Evolutionary conservation across 2,888 invertebrate species (phyloP).

Genomic region (Siphonodentalium dalli): DNA sequence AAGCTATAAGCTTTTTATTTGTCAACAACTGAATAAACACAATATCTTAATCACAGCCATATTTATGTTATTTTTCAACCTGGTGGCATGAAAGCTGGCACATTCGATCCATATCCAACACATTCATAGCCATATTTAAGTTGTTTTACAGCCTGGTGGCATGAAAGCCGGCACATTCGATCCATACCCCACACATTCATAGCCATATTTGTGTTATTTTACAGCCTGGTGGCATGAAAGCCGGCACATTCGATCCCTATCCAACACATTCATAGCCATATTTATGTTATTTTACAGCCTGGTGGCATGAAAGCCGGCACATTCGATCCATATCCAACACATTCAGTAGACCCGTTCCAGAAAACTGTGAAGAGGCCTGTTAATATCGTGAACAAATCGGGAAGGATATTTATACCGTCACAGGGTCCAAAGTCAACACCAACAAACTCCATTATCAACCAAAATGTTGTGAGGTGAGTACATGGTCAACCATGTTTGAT

Average conservation of each 20-base stretch:
- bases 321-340: slow-evolving; percentile 63
- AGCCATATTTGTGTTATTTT: slow-evolving; percentile 4
- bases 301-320: slow-evolving; percentile 64
- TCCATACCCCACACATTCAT: too few relatives aligned
- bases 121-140: too few relatives aligned
- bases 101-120: too few relatives aligned
- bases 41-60: too few relatives aligned
- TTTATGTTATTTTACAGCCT: slow-evolving; percentile 40
- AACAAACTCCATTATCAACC: slow-evolving; percentile 58
- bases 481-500: too few relatives aligned
- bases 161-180: too few relatives aligned
- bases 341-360: slow-evolving; percentile 59
- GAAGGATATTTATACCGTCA: slow-evolving; percentile 62
- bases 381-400: slow-evolving; percentile 63
- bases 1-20: too few relatives aligned
- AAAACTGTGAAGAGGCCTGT: slow-evolving; percentile 44
- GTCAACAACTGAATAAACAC: too few relatives aligned
- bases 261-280: slow-evolving; percentile 60
- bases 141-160: too few relatives aligned
- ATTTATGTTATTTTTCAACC: too few relatives aligned
- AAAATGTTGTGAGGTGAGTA: slow-evolving; percentile 60
- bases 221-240: slow-evolving; percentile 62
- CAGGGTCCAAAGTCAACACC: slow-evolving; percentile 62
- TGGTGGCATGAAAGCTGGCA: too few relatives aligned
- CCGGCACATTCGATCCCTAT: slow-evolving; percentile 64